Evolutionary conservation across 2,113 vertebrate genomes (phyloP).

Genomic region (Smithornis capensis): DNA sequence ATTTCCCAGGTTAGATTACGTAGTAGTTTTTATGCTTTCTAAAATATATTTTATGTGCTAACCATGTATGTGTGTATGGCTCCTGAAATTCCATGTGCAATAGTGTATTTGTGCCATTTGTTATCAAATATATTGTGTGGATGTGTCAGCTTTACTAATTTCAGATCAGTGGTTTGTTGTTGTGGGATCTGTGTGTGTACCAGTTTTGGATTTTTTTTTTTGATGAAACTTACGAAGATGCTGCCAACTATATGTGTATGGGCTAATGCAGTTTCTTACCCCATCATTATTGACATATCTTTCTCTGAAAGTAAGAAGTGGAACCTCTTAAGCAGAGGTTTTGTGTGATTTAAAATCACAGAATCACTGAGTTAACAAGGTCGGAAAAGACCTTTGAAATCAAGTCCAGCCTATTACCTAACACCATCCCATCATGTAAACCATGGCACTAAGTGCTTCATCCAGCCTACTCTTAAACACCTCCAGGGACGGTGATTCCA

Average conservation of each 20-base stretch:
- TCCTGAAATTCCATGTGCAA: background rate
- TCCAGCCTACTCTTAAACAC: no score
- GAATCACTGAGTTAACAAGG: no score
- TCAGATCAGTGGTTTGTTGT: background rate
- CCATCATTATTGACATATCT: background rate
- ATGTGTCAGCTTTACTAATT: background rate
- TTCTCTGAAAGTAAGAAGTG: background rate
- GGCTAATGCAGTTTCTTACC: background rate
- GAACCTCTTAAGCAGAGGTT: slow-evolving; percentile 1
- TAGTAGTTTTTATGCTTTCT: background rate
- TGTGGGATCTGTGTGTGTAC: background rate
- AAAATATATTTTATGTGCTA: background rate
- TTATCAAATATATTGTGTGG: background rate
- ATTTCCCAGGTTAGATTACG: background rate
- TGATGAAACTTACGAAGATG: background rate
- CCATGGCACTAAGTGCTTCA: no score
- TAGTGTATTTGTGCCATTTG: background rate
- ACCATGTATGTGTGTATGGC: background rate
- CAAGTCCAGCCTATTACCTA: no score
- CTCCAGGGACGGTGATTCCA: no score
- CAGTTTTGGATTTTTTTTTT: background rate
- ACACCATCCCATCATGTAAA: no score
- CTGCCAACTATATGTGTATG: background rate
- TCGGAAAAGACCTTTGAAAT: no score
- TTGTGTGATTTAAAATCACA: background rate